phyloP scores from a whole-genome alignment of 1,140 invertebrate species.

The Pseudomyrmex sp. region DNA sequence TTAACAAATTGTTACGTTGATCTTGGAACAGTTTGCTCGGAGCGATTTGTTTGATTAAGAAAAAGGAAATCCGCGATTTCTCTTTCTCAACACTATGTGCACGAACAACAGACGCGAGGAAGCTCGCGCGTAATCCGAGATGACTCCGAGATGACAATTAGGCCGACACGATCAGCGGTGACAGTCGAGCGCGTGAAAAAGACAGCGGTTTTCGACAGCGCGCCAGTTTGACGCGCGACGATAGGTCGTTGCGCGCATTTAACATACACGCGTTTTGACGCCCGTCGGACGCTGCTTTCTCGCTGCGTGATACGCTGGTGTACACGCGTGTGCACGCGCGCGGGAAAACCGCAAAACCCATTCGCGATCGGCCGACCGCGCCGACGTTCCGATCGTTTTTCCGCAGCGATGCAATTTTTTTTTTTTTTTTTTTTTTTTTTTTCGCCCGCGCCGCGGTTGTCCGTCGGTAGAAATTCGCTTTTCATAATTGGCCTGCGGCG shows the following conservation, averaged over 20 bases:
- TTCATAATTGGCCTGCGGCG: conserved; percentile 70
- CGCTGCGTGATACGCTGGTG: neutral
- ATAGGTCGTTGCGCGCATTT: conserved; percentile 44
- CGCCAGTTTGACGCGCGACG: conserved; percentile 51
- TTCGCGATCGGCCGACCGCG: conserved; percentile 56
- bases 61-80: too few species aligned
- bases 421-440: conserved; percentile 38
- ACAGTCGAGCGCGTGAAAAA: conserved; percentile 70
- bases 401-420: conserved; percentile 37
- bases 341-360: conserved; percentile 70
- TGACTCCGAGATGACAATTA: conserved; percentile 62
- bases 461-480: conserved; percentile 59
- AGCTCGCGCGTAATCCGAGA: neutral
- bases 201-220: conserved; percentile 70
- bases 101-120: neutral
- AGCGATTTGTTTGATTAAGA: neutral
- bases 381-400: conserved; percentile 57
- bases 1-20: conserved; percentile 14
- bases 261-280: conserved; percentile 67
- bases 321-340: conserved; percentile 20
- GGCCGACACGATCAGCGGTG: conserved; percentile 62
- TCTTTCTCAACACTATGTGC: neutral
- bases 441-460: conserved; percentile 34
- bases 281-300: conserved; percentile 47
- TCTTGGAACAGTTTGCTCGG: neutral